Conservation (phyloP, 2,888 invertebrate genomes). For the Pterostichus niger region DNA sequence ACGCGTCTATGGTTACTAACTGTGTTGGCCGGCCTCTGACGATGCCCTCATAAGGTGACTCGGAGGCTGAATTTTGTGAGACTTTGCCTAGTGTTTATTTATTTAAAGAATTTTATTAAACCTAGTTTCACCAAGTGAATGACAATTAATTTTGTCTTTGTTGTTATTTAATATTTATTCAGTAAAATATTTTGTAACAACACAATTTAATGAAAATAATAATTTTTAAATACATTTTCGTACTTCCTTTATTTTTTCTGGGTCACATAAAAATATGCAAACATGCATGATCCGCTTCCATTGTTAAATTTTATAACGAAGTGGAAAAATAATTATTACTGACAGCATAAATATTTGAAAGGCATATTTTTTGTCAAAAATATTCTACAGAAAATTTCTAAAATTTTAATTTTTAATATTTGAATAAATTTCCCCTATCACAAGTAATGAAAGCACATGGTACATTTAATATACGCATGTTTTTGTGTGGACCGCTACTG, state of each 20-base stretch:
- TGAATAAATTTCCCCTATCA: slow-evolving; percentile 16
- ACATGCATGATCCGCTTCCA: slow-evolving; percentile 1
- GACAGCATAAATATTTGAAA: slow-evolving; percentile 14
- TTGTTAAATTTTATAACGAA: slow-evolving; percentile 16
- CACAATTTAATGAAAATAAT: too few relatives aligned
- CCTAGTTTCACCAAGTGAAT: too few relatives aligned
- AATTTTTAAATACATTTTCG: too few relatives aligned
- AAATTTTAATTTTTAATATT: slow-evolving; percentile 39
- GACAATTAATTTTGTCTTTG: too few relatives aligned
- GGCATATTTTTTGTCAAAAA: slow-evolving; percentile 1
- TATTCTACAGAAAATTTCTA: not conserved
- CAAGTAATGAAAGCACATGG: slow-evolving; percentile 32
- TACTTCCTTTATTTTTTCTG: not conserved
- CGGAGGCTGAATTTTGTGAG: too few relatives aligned
- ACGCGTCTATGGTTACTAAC: too few relatives aligned
- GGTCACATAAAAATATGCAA: not conserved
- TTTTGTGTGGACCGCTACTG: not conserved
- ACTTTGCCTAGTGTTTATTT: too few relatives aligned
- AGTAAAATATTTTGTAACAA: too few relatives aligned
- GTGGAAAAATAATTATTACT: slow-evolving; percentile 21
- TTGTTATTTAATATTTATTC: too few relatives aligned
- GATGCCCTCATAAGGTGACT: too few relatives aligned
- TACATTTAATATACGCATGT: slow-evolving; percentile 26
- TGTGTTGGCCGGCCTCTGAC: too few relatives aligned
- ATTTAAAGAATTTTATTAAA: too few relatives aligned